These are phyloP conservation scores for Ichneumoninae sp. DNA, from an alignment of 2,888 invertebrate species.

Conservation along the genomic window DNA sequence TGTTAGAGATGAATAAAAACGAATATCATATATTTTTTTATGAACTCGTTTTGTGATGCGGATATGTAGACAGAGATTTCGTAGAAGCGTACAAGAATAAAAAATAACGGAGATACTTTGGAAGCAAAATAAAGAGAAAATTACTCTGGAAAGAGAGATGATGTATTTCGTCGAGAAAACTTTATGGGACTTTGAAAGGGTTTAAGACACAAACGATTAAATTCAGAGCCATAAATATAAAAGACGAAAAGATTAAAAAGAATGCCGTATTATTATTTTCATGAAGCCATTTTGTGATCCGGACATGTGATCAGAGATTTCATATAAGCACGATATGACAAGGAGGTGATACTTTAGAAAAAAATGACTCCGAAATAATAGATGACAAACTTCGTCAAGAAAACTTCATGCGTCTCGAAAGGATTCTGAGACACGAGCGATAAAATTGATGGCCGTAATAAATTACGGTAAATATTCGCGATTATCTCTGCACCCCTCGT, in stretches of 20 bases:
- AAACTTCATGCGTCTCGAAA: neutral
- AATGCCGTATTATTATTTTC: neutral
- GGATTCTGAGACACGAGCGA: neutral
- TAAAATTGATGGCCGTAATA: neutral
- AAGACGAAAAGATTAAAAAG: neutral
- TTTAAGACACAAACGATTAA: neutral
- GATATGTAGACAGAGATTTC: neutral
- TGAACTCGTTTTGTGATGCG: neutral
- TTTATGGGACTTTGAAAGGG: too few relatives aligned
- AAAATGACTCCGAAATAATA: too few relatives aligned
- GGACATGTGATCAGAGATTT: too few relatives aligned
- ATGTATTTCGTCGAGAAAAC: too few relatives aligned
- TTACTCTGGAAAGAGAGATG: neutral
- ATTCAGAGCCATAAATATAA: neutral
- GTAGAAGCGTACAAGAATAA: neutral
- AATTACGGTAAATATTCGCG: slow-evolving; percentile 11
- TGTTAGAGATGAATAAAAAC: neutral
- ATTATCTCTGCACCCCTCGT: neutral
- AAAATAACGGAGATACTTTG: too few relatives aligned
- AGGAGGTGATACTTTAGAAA: too few relatives aligned
- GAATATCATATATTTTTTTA: neutral
- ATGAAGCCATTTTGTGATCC: too few relatives aligned
- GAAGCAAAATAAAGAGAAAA: too few relatives aligned
- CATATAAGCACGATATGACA: too few relatives aligned
- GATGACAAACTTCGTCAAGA: too few relatives aligned